Base-by-base conservation (phyloP, 2,797 vertebrate genomes). In the Schizothorax lantsangensis region DNA sequence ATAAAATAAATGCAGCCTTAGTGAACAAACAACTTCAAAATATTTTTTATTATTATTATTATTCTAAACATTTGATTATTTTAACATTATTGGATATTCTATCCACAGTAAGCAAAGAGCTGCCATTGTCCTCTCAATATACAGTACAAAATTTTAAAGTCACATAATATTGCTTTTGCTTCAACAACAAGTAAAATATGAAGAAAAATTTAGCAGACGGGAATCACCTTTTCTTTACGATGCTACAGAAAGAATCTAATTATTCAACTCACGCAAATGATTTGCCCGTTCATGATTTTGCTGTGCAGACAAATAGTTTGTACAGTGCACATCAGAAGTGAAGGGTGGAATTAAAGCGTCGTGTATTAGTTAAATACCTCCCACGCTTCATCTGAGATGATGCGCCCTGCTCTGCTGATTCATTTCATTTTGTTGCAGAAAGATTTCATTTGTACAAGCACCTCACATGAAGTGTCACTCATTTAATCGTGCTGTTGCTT, bases 371-470 rank as follows among this genome's bases (percentile, higher is more conserved):
- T 57, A 85, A 85, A 79, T 45, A 79, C 75, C 75, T 79, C 49
- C 84, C 40, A 85, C 66, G 66, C 84, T 69, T 79, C 66, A 79
- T 85, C 75, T 79, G 75, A 85, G 75, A 79, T 85, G 84, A 85
- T 85, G 84, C 36, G 74, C 75, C 66, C 75, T 79, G 84, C 75
- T 71, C 49, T 85, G 75, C 75, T 85, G 84, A 85, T 45, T 85
- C 84, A 85, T 68, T 85, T 85, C 40, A 79, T 79, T 79, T 52
- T 47, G 47, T 5, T 23, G 49, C 84, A 85, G 49, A 79, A 79
- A 79, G 36, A 79, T 79, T 84, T 79, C 23, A 84, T 84, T 79
- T 72, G 84, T 79, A 59, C 75, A 30, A 59, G 49, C 75, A 33
- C 75, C 64, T 85, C 62, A 21, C 17, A 43, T 71, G 47, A 69